Conservation (phyloP, 2,797 vertebrate species). For the Varecia variegata region DNA sequence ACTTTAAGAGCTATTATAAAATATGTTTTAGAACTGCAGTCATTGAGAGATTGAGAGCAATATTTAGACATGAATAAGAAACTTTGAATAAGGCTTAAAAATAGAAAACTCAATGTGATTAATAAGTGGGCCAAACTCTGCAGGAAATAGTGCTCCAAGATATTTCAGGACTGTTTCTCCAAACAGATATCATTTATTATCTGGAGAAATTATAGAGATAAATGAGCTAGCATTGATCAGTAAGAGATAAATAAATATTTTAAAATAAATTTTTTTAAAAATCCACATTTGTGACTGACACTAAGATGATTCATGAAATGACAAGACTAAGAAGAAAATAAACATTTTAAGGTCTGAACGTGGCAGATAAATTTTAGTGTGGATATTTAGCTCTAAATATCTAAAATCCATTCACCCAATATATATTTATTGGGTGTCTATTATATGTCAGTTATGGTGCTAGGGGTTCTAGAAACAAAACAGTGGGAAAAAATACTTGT, state of each 20-base stretch:
- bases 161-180: not conserved
- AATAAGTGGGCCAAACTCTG: not conserved
- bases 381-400: not conserved
- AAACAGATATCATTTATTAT: not conserved
- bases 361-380: not conserved
- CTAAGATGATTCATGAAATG: conserved; percentile 5
- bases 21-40: not conserved
- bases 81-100: not conserved
- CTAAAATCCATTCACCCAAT: not conserved
- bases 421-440: not conserved
- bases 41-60: not conserved
- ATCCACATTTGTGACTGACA: not conserved
- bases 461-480: not conserved
- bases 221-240: not conserved
- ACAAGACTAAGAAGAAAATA: not conserved
- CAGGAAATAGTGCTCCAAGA: not conserved
- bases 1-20: not conserved
- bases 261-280: not conserved
- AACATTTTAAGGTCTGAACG: not conserved
- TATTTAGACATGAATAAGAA: conserved; percentile 7
- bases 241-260: conserved; percentile 9
- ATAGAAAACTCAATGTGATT: not conserved
- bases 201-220: not conserved
- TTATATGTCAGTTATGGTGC: not conserved
- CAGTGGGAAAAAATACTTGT: not conserved